phyloP scores from a whole-genome alignment of 2,888 invertebrate genomes.

The Desoria tigrina region DNA sequence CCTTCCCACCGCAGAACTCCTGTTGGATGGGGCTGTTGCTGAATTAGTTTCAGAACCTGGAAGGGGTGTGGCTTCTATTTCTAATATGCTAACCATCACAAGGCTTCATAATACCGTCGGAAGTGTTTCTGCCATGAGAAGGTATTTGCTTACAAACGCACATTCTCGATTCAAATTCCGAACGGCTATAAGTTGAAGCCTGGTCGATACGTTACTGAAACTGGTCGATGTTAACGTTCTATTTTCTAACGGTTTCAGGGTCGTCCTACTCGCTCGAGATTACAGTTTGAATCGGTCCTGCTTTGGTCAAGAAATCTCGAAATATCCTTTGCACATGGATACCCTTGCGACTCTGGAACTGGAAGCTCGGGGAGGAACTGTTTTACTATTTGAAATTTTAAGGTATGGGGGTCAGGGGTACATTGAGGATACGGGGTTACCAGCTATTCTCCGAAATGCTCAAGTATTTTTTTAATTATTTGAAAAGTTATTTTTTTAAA shows the following conservation, averaged over 20 bases:
- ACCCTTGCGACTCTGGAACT: conserved; percentile 61
- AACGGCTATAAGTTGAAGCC: too few relatives aligned
- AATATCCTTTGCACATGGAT: conserved; percentile 60
- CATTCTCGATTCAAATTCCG: too few relatives aligned
- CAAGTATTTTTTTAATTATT: too few relatives aligned
- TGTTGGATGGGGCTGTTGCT: conserved; percentile 60
- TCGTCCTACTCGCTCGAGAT: conserved; percentile 60
- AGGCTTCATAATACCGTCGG: conserved; percentile 61
- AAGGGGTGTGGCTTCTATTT: conserved; percentile 60
- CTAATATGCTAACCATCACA: conserved; percentile 62
- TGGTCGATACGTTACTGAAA: background rate
- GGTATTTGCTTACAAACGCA: too few relatives aligned
- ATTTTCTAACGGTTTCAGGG: conserved; percentile 54
- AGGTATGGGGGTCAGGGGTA: conserved; percentile 62
- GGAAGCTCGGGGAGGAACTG: conserved; percentile 59
- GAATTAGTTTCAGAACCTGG: conserved; percentile 59
- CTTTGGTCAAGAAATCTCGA: conserved; percentile 59
- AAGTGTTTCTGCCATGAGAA: conserved; percentile 58
- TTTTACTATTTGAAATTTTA: conserved; percentile 59
- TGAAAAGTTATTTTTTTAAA: too few relatives aligned
- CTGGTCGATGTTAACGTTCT: background rate
- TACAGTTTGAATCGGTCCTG: conserved; percentile 59
- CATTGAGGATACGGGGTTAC: conserved; percentile 63
- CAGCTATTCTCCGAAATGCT: conserved; percentile 60
- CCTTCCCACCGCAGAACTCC: conserved; percentile 63